A percentile compares a stretch with the other conserved stretches of the same genome.
phyloP scores from a whole-genome alignment of 2,888 invertebrate genomes.

The Dolomedes plantarius region DNA sequence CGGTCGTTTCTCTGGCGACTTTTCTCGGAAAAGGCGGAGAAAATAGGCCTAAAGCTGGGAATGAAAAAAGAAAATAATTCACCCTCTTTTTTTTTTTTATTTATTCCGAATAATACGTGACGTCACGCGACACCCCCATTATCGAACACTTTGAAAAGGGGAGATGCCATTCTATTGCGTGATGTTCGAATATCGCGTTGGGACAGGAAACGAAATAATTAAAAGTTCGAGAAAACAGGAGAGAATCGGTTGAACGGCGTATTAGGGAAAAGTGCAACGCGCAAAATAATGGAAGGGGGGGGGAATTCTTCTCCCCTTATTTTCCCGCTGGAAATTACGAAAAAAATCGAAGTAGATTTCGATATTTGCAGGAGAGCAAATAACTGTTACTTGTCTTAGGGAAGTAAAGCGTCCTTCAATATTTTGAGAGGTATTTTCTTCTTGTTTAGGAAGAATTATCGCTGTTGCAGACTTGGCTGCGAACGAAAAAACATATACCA shows the following conservation, averaged over 20 bases:
- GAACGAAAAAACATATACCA: too few species aligned
- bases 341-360: not conserved
- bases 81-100: not conserved
- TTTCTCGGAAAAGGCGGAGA: not conserved
- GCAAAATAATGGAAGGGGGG: not conserved
- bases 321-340: not conserved
- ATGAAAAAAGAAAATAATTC: too few species aligned
- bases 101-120: conserved; percentile 32
- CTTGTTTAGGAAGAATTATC: too few species aligned
- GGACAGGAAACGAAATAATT: conserved; percentile 68
- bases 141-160: conserved; percentile 11
- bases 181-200: not conserved
- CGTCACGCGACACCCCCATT: conserved; percentile 52
- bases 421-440: too few species aligned
- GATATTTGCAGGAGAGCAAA: not conserved
- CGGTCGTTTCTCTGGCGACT: too few species aligned
- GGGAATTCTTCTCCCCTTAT: not conserved
- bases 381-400: too few species aligned
- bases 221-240: conserved; percentile 36
- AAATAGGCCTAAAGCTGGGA: not conserved
- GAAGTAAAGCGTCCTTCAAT: too few species aligned
- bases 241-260: not conserved
- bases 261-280: not conserved
- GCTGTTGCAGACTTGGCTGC: too few species aligned
- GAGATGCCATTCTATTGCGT: too few species aligned